Conservation (phyloP, 1,140 invertebrate genomes). For the Orchestia grillus region DNA sequence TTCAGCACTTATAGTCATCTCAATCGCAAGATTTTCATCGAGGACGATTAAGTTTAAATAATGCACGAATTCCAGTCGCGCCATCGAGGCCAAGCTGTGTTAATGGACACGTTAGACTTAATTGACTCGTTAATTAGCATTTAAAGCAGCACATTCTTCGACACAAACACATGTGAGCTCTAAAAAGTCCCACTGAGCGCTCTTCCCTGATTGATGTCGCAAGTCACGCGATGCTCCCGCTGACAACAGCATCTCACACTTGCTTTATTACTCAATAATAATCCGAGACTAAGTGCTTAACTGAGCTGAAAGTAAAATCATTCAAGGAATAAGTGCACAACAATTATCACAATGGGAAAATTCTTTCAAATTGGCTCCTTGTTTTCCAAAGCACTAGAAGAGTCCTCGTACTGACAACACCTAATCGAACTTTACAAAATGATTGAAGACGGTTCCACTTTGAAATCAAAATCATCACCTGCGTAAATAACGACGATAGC, state of each 20-base stretch:
- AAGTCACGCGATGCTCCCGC: background rate
- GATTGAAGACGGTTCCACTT: too few species aligned
- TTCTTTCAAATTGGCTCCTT: background rate
- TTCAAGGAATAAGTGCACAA: background rate
- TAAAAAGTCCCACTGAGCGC: background rate
- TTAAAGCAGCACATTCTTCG: too few species aligned
- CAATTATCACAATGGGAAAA: background rate
- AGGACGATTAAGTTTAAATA: too few species aligned
- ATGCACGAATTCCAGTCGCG: too few species aligned
- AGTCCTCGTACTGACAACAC: too few species aligned
- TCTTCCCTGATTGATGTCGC: background rate
- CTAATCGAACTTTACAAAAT: too few species aligned
- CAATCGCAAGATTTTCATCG: too few species aligned
- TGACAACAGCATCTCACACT: background rate
- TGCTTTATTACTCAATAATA: background rate
- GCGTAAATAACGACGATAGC: slow-evolving; percentile 55
- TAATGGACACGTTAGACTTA: too few species aligned
- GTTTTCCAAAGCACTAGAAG: background rate
- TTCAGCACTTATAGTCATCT: too few species aligned
- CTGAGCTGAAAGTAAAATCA: background rate
- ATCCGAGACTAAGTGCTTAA: background rate
- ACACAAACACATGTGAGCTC: too few species aligned
- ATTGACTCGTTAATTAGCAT: too few species aligned
- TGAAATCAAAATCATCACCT: background rate
- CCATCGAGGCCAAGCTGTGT: too few species aligned